Percentiles rank a stretch among this genome's conserved stretches.
These are phyloP conservation scores for Megaceryle torquata DNA, from an alignment of 2,113 vertebrate species.

Conservation along the genomic window DNA sequence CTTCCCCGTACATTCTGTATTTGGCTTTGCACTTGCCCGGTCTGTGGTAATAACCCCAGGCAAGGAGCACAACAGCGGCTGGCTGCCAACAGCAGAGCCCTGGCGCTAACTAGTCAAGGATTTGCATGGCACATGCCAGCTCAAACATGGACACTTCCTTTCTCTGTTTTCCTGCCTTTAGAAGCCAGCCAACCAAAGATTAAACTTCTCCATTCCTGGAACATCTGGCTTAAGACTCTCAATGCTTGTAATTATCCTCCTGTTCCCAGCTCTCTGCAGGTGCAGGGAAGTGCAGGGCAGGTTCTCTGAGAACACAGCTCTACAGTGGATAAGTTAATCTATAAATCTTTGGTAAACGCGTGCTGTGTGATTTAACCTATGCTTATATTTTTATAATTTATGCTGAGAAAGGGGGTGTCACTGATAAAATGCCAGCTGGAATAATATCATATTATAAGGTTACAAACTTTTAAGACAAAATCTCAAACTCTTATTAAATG, in stretches of 20 bases:
- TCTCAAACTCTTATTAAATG: background rate
- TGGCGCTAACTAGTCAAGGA: background rate
- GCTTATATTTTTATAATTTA: background rate
- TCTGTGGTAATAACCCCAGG: constrained; percentile 4
- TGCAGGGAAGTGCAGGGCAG: constrained; percentile 34
- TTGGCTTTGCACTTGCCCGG: background rate
- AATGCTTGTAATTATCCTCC: constrained; percentile 33
- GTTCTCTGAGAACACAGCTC: background rate
- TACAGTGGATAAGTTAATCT: background rate
- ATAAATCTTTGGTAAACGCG: background rate
- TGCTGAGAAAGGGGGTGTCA: background rate
- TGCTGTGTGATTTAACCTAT: background rate
- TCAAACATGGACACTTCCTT: constrained; percentile 59
- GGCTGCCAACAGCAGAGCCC: constrained; percentile 18
- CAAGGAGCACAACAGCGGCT: background rate
- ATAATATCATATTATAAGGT: background rate
- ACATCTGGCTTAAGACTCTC: constrained; percentile 25
- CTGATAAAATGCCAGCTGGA: background rate
- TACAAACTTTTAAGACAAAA: background rate
- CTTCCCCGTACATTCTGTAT: background rate
- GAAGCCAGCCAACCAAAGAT: constrained; percentile 22
- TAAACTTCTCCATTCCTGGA: constrained; percentile 52
- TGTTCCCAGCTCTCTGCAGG: constrained; percentile 33
- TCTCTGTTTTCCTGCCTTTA: constrained; percentile 50
- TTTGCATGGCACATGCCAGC: constrained; percentile 37